phyloP scores from a whole-genome alignment of 2,888 invertebrate genomes.

The Scaptomyza polygonia region DNA sequence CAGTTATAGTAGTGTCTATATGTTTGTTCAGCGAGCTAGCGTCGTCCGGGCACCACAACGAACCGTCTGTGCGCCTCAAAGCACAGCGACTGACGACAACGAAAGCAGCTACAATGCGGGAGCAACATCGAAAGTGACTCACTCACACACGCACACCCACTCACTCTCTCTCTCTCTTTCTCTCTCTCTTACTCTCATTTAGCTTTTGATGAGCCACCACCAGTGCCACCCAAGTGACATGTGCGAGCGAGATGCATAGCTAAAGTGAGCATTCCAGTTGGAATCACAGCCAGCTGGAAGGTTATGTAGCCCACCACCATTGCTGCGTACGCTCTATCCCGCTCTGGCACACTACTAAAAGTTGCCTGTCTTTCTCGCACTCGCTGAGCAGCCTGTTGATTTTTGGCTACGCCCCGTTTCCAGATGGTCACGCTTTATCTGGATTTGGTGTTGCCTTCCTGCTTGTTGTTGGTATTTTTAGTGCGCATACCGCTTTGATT shows the following conservation, averaged over 20 bases:
- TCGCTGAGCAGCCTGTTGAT: conserved; percentile 60
- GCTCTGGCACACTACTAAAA: neutral
- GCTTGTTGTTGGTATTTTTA: conserved; percentile 81
- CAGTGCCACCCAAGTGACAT: conserved; percentile 16
- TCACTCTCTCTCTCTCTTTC: conserved; percentile 4
- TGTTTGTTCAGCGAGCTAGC: conserved; percentile 22
- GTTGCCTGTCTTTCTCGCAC: conserved; percentile 5
- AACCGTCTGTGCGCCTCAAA: conserved; percentile 56
- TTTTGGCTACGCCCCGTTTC: conserved; percentile 70
- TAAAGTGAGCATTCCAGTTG: conserved; percentile 63
- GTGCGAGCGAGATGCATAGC: conserved; percentile 43
- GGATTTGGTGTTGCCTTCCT: conserved; percentile 64
- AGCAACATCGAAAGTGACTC: conserved; percentile 21
- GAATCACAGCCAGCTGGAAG: conserved; percentile 64
- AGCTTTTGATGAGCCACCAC: conserved; percentile 30
- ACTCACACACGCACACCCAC: neutral
- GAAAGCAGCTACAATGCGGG: conserved; percentile 15
- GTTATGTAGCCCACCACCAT: conserved; percentile 69
- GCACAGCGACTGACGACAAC: conserved; percentile 61
- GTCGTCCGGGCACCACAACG: conserved; percentile 33
- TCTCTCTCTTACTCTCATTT: conserved; percentile 24
- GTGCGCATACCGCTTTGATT: conserved; percentile 82
- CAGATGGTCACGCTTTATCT: conserved; percentile 73
- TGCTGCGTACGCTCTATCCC: conserved; percentile 28
- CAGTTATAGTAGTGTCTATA: conserved; percentile 23